phyloP scores from a whole-genome alignment of 2,888 invertebrate species.

The Mythimna loreyi region DNA sequence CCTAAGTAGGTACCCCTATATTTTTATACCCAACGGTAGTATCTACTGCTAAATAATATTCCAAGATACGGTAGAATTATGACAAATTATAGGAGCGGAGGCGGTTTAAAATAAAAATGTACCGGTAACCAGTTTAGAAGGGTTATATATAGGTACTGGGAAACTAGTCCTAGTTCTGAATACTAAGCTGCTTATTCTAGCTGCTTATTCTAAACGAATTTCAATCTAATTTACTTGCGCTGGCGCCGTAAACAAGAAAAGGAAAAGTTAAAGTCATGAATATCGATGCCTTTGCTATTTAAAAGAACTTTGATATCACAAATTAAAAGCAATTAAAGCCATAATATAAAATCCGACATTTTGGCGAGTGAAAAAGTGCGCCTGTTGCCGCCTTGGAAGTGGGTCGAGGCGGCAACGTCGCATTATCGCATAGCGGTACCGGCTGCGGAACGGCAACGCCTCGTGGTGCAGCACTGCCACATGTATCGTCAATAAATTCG shows the following conservation, averaged over 20 bases:
- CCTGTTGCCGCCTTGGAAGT: constrained; percentile 79
- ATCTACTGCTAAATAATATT: not conserved
- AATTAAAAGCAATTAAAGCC: constrained; percentile 60
- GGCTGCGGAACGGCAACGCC: constrained; percentile 73
- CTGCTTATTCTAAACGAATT: constrained; percentile 9
- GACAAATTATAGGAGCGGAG: no score
- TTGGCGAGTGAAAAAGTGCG: constrained; percentile 79
- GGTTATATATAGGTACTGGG: constrained; percentile 5
- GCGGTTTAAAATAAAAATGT: constrained; percentile 2
- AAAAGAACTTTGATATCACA: constrained; percentile 48
- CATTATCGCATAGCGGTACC: constrained; percentile 84
- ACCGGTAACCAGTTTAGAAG: constrained; percentile 13
- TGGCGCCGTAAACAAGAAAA: constrained; percentile 51
- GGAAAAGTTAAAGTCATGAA: constrained; percentile 57
- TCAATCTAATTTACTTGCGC: constrained; percentile 26
- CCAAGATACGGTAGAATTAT: not conserved
- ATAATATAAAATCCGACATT: constrained; percentile 69
- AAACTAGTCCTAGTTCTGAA: constrained; percentile 6
- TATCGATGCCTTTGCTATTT: constrained; percentile 36
- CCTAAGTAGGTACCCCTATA: no score
- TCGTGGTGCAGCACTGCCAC: constrained; percentile 59
- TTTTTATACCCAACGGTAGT: not conserved
- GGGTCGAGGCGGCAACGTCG: constrained; percentile 84
- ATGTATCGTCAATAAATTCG: constrained; percentile 50
- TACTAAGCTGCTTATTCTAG: not conserved